A percentile compares a stretch with the other conserved stretches of the same genome.
Evolutionary conservation across 2,888 invertebrate species (phyloP).

Genomic region (Pyralis farinalis): DNA sequence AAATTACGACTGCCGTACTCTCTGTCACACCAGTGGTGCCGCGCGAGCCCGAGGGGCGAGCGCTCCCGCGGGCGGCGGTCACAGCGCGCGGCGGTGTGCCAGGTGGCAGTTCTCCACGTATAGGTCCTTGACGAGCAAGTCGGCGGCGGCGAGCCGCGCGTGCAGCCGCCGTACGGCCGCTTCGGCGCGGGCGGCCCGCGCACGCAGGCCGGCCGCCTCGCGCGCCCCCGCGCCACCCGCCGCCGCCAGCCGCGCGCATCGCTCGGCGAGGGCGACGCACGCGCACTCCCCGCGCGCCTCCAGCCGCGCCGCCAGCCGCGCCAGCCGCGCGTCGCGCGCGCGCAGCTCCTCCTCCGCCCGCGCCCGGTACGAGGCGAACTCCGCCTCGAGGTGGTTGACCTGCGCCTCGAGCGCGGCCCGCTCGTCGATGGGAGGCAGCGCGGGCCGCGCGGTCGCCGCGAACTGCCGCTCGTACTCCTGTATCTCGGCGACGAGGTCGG

Average conservation of each 20-base stretch:
- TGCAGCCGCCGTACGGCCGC: conserved; percentile 60
- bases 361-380: conserved; percentile 68
- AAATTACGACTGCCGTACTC: conserved; percentile 17
- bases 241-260: conserved; percentile 71
- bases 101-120: conserved; percentile 93
- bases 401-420: conserved; percentile 72
- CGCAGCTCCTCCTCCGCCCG: conserved; percentile 19
- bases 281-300: conserved; percentile 16
- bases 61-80: conserved; percentile 23
- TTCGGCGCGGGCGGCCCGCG: conserved; percentile 67
- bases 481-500: conserved; percentile 80
- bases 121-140: conserved; percentile 89
- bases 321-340: conserved; percentile 72
- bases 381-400: conserved; percentile 86
- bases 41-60: too few species aligned
- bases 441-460: conserved; percentile 25
- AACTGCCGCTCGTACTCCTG: conserved; percentile 80
- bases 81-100: conserved; percentile 35
- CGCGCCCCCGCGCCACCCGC: conserved; percentile 77
- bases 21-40: conserved; percentile 71
- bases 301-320: conserved; percentile 17
- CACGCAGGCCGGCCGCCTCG: conserved; percentile 65
- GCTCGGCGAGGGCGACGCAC: conserved; percentile 21
- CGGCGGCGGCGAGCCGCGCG: conserved; percentile 86
- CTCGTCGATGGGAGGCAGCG: conserved; percentile 89